Conservation (phyloP, 2,888 invertebrate species). For the Nebria salina region DNA sequence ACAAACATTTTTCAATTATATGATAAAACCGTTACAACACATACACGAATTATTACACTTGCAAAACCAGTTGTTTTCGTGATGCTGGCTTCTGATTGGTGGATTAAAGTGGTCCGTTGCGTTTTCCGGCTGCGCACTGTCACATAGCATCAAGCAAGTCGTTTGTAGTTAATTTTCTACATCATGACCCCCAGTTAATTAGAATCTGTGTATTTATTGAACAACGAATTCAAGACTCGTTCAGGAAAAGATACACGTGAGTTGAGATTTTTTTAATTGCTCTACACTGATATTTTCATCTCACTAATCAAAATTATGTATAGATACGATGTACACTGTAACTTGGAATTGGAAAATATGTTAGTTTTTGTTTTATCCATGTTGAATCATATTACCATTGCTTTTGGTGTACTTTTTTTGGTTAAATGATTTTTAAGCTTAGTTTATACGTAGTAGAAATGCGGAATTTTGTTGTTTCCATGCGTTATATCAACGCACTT, state of each 20-base stretch:
- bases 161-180: conserved; percentile 45
- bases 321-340: background rate
- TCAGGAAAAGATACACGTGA: background rate
- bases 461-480: no score
- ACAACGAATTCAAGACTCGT: conserved; percentile 18
- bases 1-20: no score
- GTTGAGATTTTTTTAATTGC: background rate
- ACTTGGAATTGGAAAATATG: background rate
- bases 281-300: background rate
- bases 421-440: no score
- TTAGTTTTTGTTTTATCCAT: no score
- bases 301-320: background rate
- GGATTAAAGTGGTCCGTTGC: background rate
- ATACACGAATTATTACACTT: no score
- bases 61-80: background rate
- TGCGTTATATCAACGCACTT: no score
- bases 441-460: no score
- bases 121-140: conserved; percentile 34
- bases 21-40: no score
- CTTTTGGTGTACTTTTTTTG: no score
- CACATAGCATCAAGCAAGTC: conserved; percentile 44
- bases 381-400: no score
- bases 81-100: background rate
- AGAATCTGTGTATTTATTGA: conserved; percentile 42
- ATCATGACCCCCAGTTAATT: conserved; percentile 34